A percentile compares a stretch with the other conserved stretches of the same genome.
These are phyloP conservation scores for Tetranychus cinnabarinus DNA, from an alignment of 1,140 invertebrate genomes.

Conservation along the genomic window DNA sequence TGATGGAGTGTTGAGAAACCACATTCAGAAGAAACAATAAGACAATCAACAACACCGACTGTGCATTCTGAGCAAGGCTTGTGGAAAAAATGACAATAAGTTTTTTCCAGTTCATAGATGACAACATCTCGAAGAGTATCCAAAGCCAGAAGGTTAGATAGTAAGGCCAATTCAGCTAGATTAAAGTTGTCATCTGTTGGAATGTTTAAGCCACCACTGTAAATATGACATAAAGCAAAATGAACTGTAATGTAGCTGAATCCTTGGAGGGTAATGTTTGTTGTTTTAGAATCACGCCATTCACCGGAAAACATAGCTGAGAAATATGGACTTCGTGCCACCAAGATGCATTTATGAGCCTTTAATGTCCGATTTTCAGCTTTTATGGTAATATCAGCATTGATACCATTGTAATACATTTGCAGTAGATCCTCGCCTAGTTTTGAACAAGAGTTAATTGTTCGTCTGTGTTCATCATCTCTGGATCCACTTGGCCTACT, in stretches of 20 bases:
- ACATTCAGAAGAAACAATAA: constrained; percentile 52
- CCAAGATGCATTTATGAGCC: constrained; percentile 68
- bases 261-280: constrained; percentile 54
- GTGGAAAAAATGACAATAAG: constrained; percentile 75
- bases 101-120: constrained; percentile 53
- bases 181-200: constrained; percentile 42
- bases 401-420: constrained; percentile 70
- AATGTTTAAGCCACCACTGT: constrained; percentile 59
- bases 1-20: constrained; percentile 62
- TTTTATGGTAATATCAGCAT: constrained; percentile 42
- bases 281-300: constrained; percentile 49
- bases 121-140: constrained; percentile 74
- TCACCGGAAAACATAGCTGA: constrained; percentile 52
- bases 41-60: constrained; percentile 50
- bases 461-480: neutral
- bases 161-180: constrained; percentile 54
- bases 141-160: constrained; percentile 62
- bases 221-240: constrained; percentile 72
- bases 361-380: constrained; percentile 50
- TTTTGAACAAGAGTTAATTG: constrained; percentile 29
- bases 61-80: constrained; percentile 54
- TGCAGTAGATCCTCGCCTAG: constrained; percentile 58
- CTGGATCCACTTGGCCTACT: neutral
- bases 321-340: constrained; percentile 70
- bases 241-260: constrained; percentile 57